phyloP scores from a whole-genome alignment of 2,113 vertebrate species.

The Larimichthys crocea region DNA sequence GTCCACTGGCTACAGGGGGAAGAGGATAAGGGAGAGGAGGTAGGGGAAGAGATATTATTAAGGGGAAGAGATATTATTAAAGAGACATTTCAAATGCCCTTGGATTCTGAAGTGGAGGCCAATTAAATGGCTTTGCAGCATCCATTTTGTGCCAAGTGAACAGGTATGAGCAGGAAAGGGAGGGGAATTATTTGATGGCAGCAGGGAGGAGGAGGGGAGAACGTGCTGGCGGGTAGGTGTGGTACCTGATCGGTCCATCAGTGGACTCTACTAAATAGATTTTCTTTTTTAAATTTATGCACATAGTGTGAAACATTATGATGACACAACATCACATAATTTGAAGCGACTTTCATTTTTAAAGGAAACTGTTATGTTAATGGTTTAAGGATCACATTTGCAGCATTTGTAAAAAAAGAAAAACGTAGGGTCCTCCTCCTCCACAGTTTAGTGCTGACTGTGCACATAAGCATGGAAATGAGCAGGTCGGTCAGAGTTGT shows the following conservation, averaged over 20 bases:
- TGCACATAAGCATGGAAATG: constrained; percentile 78
- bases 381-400: constrained; percentile 69
- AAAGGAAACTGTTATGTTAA: constrained; percentile 71
- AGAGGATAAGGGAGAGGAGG: constrained; percentile 7
- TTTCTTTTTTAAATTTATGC: constrained; percentile 59
- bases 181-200: constrained; percentile 46
- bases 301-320: constrained; percentile 53
- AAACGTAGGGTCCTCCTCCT: constrained; percentile 25
- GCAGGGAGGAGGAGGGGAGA: constrained; percentile 43
- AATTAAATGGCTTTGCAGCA: constrained; percentile 77
- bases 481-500: constrained; percentile 58
- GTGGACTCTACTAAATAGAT: constrained; percentile 46
- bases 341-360: constrained; percentile 71
- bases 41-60: constrained; percentile 59
- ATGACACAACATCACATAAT: constrained; percentile 70
- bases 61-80: constrained; percentile 68
- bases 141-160: constrained; percentile 77
- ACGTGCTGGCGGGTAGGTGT: constrained; percentile 47
- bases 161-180: constrained; percentile 65
- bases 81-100: constrained; percentile 69
- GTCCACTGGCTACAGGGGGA: constrained; percentile 32
- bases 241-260: constrained; percentile 53
- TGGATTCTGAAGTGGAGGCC: constrained; percentile 69
- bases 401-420: constrained; percentile 68
- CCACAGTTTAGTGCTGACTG: constrained; percentile 74